Evolutionary conservation across 1,140 invertebrate species (phyloP), one percentile per base, ranked within the genome.

Genomic region (Procambarus virginalis): DNA sequence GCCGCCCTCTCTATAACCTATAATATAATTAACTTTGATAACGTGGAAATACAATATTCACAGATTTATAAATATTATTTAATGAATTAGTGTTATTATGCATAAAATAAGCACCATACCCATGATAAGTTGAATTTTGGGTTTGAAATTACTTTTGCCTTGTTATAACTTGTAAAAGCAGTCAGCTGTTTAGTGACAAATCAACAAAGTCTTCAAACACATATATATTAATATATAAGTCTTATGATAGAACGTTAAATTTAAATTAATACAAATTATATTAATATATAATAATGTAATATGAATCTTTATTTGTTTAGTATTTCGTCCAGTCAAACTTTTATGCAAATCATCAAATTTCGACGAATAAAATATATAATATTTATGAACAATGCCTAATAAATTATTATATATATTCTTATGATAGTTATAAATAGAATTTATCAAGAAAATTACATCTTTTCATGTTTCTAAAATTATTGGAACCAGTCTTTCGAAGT

Each of bases 171-270:
- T 70, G 34, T 17, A 68, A 68, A 84, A 84, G 34, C 55, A 34
- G 45, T 89, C 87, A 89, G 87, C 87, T 89, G 87, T 89, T 89
- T 83, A 73, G 20, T 58, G 8, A 17, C 55, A 68, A 20, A 48
- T 73, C 22, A 73, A 14, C 17, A 68, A 68, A 73, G 9, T 12
- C 22, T 58, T 64, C 55, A 9, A 17, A 79, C 6, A 84, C 17
- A 84, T 2, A 17, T 20, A 80, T 70, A 48, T 73, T 9, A 34
- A 34, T 73, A 73, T 73, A 3, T 73, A 73, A 22, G 6, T 22
- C 4, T 73, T 5, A 20, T 22, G 5, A 8, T 73, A 73, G 5
- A 73, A 0, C 5, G 1, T 73, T 34, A 68, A 68, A 68, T 55
- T 9, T 55, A 20, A 64, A 20, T 10, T 20, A 64, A 64, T 17